phyloP scores from a whole-genome alignment of 1,140 invertebrate species.

The Diprion similis region DNA sequence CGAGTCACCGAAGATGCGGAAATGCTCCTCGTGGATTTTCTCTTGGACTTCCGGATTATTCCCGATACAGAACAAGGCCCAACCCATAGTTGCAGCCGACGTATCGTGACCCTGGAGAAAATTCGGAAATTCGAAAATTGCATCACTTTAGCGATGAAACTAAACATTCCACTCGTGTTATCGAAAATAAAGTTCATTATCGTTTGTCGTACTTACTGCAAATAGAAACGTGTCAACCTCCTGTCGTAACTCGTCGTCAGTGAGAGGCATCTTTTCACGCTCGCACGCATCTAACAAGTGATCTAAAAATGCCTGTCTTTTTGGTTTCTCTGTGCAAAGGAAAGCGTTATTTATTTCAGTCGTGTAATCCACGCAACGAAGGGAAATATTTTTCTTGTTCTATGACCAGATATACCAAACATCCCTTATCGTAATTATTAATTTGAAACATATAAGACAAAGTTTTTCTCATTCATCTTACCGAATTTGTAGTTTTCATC shows the following conservation, averaged over 20 bases:
- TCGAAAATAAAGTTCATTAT: conserved; percentile 8
- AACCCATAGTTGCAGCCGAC: neutral
- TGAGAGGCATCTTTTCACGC: conserved; percentile 63
- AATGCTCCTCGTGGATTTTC: conserved; percentile 69
- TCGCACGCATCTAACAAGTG: conserved; percentile 68
- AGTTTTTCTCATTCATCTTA: conserved; percentile 6
- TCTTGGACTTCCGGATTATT: conserved; percentile 55
- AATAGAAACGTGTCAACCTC: conserved; percentile 84
- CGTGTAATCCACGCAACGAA: no score
- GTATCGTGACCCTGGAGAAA: neutral
- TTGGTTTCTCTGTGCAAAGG: conserved; percentile 47
- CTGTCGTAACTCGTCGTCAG: conserved; percentile 72
- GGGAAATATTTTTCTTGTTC: no score
- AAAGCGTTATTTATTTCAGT: conserved; percentile 14
- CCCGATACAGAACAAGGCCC: neutral
- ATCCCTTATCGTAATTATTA: no score
- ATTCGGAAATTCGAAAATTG: neutral
- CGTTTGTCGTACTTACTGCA: conserved; percentile 61
- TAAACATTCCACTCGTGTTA: neutral
- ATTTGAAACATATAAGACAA: neutral
- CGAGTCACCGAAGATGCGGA: conserved; percentile 62
- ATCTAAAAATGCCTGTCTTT: conserved; percentile 72
- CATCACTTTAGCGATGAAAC: conserved; percentile 14
- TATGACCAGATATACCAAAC: no score
- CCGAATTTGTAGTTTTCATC: neutral